Base-by-base conservation (phyloP, 1,140 invertebrate species). In the Lucilia sericata region DNA sequence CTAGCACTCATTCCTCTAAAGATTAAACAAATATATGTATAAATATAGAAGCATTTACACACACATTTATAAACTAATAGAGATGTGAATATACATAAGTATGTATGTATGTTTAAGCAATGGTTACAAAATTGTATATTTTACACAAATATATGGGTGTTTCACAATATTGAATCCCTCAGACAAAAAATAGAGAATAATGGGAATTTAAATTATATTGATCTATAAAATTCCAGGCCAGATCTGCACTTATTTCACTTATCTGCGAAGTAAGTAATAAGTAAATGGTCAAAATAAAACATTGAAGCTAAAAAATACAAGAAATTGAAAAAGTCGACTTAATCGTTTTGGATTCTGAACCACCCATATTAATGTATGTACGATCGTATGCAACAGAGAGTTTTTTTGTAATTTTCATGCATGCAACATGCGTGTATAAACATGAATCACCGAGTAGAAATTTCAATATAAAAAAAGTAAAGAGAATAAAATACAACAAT, bases 371-470 rank as follows among this genome's bases (percentile, higher is more conserved):
- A 8, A 21, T 2, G 21, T n/a, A 60, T 60, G 17, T 60, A n/a
- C 55, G 14, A 42, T 42, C 42, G 5, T 42, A 10, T 60, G 17
- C 55, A 70, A 70, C 65, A 70, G 9, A 21, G 19, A 21, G 17
- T 70, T 70, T 21, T 3, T 21, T 70, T 70, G 1, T 19, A 0
- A 70, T 4, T 70, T 70, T 70, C 42, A 42, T 25, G 17, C 21
- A 70, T 70, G 65, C 65, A 70, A 1, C 65, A 70, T 70, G 65
- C 65, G 21, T 70, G n/a, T 70, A 70, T 70, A 70, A 70, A 70
- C 65, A 70, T 70, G 65, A 70, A 19, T 70, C 65, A 70, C 65
- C 25, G 65, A 70, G 65, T 70, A 19, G 65, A 70, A 70, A 70
- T 70, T 70, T 70, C n/a, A 10, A 70, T 70, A 70, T 4, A 70